Percentiles rank a stretch among this genome's conserved stretches.
These are phyloP conservation scores for Frankliniella fusca DNA, from an alignment of 2,888 invertebrate genomes.

Conservation along the genomic window DNA sequence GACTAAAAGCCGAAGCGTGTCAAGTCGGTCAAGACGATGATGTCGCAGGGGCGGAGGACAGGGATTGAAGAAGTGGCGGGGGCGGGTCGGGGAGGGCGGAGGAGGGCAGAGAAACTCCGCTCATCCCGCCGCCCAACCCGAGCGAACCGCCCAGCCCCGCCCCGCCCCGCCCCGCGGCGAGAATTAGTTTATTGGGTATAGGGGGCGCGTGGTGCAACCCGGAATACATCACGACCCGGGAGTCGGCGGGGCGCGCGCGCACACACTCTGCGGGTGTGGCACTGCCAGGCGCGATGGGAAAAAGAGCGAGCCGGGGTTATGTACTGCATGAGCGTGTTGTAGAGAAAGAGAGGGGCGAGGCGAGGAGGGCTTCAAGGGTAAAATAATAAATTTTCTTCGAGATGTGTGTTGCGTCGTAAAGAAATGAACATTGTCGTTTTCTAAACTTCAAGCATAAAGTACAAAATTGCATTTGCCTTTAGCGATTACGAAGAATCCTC, in stretches of 20 bases:
- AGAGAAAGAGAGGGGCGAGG: background rate
- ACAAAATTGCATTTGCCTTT: too few relatives aligned
- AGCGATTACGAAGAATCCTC: too few relatives aligned
- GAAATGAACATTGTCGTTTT: too few relatives aligned
- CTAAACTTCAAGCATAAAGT: too few relatives aligned
- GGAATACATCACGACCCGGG: background rate
- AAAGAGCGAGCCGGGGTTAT: background rate
- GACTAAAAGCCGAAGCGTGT: slow-evolving; percentile 16
- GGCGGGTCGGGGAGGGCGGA: background rate
- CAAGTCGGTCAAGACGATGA: background rate
- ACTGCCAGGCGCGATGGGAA: background rate
- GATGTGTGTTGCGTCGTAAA: too few relatives aligned
- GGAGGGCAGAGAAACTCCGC: too few relatives aligned
- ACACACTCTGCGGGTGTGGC: background rate
- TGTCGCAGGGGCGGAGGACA: background rate
- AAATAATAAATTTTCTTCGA: too few relatives aligned
- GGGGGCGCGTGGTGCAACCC: background rate
- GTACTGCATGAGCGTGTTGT: background rate
- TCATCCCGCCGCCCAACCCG: too few relatives aligned
- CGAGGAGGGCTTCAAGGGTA: background rate
- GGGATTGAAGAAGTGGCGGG: background rate
- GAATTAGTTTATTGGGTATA: slow-evolving; percentile 14
- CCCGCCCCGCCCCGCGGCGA: background rate
- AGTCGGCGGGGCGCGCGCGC: background rate
- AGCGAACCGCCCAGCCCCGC: background rate